A percentile compares a stretch with the other conserved stretches of the same genome.
Evolutionary conservation across 2,797 vertebrate species (phyloP).

Genomic region (Smutsia gigantea): DNA sequence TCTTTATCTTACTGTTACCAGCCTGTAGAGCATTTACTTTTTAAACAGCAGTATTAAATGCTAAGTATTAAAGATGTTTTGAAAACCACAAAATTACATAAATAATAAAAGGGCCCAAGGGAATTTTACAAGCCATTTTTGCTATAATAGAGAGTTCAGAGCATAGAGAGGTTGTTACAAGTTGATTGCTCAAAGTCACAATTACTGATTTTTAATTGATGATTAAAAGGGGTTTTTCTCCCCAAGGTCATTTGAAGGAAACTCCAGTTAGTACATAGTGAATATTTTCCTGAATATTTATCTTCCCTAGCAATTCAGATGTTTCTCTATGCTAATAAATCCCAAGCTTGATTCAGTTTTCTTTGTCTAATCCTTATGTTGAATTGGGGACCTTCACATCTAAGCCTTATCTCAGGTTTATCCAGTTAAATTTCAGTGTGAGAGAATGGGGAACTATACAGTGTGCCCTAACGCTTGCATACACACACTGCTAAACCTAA

Average conservation of each 20-base stretch:
- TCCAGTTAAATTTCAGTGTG: background rate
- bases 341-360: background rate
- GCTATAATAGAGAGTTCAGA: background rate
- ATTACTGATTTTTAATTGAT: background rate
- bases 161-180: background rate
- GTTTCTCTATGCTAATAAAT: constrained; percentile 28
- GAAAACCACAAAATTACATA: background rate
- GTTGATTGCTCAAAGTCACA: background rate
- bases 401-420: background rate
- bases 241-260: background rate
- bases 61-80: constrained; percentile 31
- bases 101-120: background rate
- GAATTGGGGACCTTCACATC: background rate
- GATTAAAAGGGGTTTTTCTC: background rate
- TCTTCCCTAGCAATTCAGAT: background rate
- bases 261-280: background rate
- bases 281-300: background rate
- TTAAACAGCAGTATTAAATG: background rate
- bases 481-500: background rate
- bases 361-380: background rate
- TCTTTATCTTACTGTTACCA: background rate
- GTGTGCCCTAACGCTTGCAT: background rate
- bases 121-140: constrained; percentile 30
- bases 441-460: background rate
- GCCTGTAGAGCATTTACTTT: background rate